Percentiles rank a stretch among this genome's conserved stretches.
phyloP scores from a whole-genome alignment of 2,888 invertebrate species.

The Tetragonisca angustula region DNA sequence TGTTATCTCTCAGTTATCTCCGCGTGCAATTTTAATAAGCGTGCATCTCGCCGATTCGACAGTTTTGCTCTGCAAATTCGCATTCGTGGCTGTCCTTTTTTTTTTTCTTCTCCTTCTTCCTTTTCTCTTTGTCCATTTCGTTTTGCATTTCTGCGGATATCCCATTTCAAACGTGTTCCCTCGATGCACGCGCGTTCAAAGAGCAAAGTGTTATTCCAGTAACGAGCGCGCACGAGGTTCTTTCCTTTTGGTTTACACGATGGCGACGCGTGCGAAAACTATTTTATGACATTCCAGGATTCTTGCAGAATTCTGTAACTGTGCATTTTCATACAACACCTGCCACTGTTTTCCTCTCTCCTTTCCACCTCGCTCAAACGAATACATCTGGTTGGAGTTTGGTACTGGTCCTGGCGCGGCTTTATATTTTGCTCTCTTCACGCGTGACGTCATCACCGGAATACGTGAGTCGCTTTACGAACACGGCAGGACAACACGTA shows the following conservation, averaged over 20 bases:
- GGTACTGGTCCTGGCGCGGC: conserved; percentile 71
- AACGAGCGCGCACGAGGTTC: conserved; percentile 18
- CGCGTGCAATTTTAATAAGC: too few species aligned
- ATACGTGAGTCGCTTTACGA: conserved; percentile 81
- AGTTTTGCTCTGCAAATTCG: background rate
- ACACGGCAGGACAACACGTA: conserved; percentile 68
- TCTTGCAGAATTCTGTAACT: conserved; percentile 47
- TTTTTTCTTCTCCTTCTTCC: too few species aligned
- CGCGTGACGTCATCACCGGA: conserved; percentile 83
- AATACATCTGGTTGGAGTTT: conserved; percentile 64
- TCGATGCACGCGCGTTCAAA: background rate
- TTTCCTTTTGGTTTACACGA: conserved; percentile 26
- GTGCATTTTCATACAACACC: conserved; percentile 70
- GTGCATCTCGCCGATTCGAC: too few species aligned
- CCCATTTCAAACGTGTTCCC: background rate
- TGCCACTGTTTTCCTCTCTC: conserved; percentile 17
- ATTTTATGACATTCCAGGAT: conserved; percentile 67
- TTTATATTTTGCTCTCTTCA: conserved; percentile 83
- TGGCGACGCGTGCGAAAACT: conserved; percentile 57
- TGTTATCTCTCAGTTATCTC: too few species aligned
- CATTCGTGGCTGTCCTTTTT: background rate
- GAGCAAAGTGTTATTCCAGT: background rate
- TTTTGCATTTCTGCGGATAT: background rate
- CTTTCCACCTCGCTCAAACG: conserved; percentile 9
- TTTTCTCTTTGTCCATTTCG: background rate